Evolutionary conservation across 2,888 invertebrate genomes (phyloP), one percentile per base, ranked within the genome.

Genomic region (Cheilosia grossa): DNA sequence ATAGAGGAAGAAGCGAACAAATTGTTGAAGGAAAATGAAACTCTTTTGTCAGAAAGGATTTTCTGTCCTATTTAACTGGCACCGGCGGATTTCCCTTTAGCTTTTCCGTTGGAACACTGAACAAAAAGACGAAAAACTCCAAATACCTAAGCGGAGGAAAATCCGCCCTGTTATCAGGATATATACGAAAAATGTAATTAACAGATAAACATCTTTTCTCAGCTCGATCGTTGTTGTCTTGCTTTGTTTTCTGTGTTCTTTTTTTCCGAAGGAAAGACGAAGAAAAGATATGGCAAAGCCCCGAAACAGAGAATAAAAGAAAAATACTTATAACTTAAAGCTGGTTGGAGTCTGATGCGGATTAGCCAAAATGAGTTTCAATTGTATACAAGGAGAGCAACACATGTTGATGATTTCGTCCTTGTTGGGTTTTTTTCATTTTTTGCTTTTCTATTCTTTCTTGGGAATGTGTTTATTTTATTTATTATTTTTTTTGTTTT

Each of bases 31-130:
- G 56, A 64, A 74, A 74, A 78, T 78, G 77, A 77, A 75, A 70
- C 70, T 72, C 40, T 66, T 82, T 82, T 82, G 70, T 82, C 70
- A 75, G 66, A 82, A 82, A 59, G 82, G 82, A 82, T 82, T 82
- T 82, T 82, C 82, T 77, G 64, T 82, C 77, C 82, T 77, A 82
- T 77, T 82, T 77, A 82, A 82, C 82, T 82, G 69, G 53, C 59
- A 49, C 66, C 61, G 54, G 54, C 54, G 59, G 56, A 82, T 72
- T 61, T 78, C 42, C 21, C 24, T 47, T 54, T 17, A 44, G 61
- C 33, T 49, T 51, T 73, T 47, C 56, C 42, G 17, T 40, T 63
- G 9, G 15, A 59, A 10, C 27, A 42, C 5, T 30, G 47, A 37
- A 33, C 19, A 69, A 56, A 21, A 24, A 40, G 6, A 24, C 10